These are phyloP conservation scores for Bombus huntii DNA, from an alignment of 1,140 invertebrate genomes.

Conservation along the genomic window DNA sequence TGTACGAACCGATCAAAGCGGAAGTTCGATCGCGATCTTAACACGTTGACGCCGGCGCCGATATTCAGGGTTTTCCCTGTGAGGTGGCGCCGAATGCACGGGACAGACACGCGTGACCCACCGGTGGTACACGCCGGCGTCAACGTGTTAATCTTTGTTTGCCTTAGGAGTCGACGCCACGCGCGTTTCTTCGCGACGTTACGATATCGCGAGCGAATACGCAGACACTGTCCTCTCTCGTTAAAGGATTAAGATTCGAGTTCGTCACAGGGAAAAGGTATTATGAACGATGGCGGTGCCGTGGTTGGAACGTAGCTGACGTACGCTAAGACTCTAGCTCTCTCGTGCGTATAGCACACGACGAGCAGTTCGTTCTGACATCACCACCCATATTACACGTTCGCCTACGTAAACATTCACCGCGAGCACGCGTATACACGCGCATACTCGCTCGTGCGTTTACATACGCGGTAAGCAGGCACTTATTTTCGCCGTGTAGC, in stretches of 20 bases:
- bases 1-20: neutral
- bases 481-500: constrained; percentile 25
- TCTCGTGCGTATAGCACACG: neutral
- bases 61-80: too few species aligned
- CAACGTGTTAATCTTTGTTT: neutral
- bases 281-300: neutral
- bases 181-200: too few species aligned
- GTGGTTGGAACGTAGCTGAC: constrained; percentile 14
- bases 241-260: neutral
- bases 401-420: constrained; percentile 74
- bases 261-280: neutral
- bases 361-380: constrained; percentile 65
- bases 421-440: constrained; percentile 1
- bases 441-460: neutral
- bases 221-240: too few species aligned
- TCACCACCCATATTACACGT: constrained; percentile 73
- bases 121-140: too few species aligned
- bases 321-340: constrained; percentile 39
- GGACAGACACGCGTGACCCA: too few species aligned
- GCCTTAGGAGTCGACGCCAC: too few species aligned
- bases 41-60: too few species aligned
- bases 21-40: neutral
- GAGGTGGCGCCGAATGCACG: too few species aligned
- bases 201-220: neutral
- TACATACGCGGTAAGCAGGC: constrained; percentile 14